A percentile compares a stretch with the other conserved stretches of the same genome.
Evolutionary conservation across 1,140 invertebrate species (phyloP).

Genomic region (Lordiphosa stackelbergi): DNA sequence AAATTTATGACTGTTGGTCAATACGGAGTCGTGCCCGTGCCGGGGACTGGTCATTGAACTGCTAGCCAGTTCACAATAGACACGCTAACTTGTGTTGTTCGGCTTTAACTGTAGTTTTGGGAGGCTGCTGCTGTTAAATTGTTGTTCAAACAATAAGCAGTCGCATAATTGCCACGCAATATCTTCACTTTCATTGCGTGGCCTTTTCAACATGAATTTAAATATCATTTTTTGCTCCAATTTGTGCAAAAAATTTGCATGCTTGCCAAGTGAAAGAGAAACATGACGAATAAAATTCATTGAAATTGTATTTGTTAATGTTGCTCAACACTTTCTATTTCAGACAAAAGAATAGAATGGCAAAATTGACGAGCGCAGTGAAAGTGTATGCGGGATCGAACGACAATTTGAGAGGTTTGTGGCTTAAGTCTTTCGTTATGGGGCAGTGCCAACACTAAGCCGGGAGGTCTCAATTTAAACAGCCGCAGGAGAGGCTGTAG

Average conservation of each 20-base stretch:
- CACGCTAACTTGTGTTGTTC: slow-evolving; percentile 48
- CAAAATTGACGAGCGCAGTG: slow-evolving; percentile 45
- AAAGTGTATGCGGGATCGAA: slow-evolving; percentile 38
- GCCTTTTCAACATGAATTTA: slow-evolving; percentile 12
- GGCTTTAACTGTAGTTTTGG: slow-evolving; percentile 27
- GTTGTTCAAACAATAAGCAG: slow-evolving; percentile 30
- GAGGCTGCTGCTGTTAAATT: slow-evolving; percentile 16
- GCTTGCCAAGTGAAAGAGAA: slow-evolving; percentile 49
- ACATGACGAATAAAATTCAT: slow-evolving; percentile 28
- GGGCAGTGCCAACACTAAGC: slow-evolving; percentile 11
- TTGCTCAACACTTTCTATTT: slow-evolving; percentile 59
- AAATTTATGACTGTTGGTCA: slow-evolving; percentile 54
- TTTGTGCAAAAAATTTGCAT: slow-evolving; percentile 47
- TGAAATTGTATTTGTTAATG: slow-evolving; percentile 37
- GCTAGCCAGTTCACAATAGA: slow-evolving; percentile 34
- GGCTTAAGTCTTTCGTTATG: slow-evolving; percentile 59
- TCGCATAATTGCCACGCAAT: slow-evolving; percentile 51
- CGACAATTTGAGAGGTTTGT: slow-evolving; percentile 37
- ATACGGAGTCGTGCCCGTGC: slow-evolving; percentile 25
- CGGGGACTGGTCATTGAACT: slow-evolving; percentile 51
- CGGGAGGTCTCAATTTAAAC: slow-evolving; percentile 40
- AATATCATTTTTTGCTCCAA: slow-evolving; percentile 33
- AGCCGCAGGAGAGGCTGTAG: slow-evolving; percentile 40
- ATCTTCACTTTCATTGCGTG: slow-evolving; percentile 45
- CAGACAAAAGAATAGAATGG: slow-evolving; percentile 68